These are phyloP conservation scores for Vulpes vulpes DNA, from an alignment of 2,113 vertebrate species.

Conservation along the genomic window DNA sequence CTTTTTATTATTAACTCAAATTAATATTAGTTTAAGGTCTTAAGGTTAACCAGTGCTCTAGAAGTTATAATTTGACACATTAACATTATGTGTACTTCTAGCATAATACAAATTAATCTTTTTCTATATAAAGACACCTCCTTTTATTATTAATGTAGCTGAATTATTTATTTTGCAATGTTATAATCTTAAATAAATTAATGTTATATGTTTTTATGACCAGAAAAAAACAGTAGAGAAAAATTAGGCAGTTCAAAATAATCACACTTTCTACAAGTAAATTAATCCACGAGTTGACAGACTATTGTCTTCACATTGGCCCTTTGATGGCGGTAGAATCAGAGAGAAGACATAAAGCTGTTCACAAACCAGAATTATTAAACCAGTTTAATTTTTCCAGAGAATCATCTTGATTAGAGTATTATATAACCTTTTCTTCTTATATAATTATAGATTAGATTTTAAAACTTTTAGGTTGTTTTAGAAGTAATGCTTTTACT, in stretches of 20 bases:
- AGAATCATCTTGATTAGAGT: background rate
- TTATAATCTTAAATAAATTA: constrained; percentile 21
- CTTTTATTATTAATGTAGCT: background rate
- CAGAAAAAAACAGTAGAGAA: background rate
- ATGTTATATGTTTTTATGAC: background rate
- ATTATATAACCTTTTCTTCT: background rate
- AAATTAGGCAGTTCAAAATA: constrained; percentile 5
- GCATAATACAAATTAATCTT: background rate
- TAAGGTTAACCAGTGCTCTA: background rate
- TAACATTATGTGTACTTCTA: background rate
- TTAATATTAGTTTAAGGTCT: background rate
- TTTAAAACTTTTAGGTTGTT: background rate
- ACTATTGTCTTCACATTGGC: background rate
- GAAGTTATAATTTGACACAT: background rate
- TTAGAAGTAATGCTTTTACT: background rate
- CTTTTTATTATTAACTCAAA: background rate
- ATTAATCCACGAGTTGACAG: background rate
- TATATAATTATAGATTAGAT: background rate
- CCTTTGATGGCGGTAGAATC: background rate
- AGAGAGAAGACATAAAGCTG: background rate
- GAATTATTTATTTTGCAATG: background rate
- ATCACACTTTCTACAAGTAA: background rate
- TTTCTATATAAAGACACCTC: background rate
- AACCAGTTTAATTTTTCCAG: background rate
- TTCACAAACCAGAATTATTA: background rate